Base-by-base conservation (phyloP, 1,140 invertebrate genomes). In the Hesperophylax magnus region DNA sequence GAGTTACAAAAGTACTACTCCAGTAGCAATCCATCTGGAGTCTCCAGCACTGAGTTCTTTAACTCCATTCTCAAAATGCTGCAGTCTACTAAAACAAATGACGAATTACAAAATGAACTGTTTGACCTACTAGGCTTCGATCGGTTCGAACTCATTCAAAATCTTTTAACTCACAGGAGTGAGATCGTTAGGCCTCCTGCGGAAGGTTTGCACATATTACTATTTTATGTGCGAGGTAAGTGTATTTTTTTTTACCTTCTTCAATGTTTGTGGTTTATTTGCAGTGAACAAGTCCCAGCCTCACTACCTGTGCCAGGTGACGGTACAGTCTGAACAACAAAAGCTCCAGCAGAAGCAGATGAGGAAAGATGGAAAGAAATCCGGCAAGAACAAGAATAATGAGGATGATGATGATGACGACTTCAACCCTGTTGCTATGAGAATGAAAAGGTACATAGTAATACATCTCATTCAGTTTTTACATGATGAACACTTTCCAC, bases 51-150 rank as follows among this genome's bases (percentile, higher is more conserved):
- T 3, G 91, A 94, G 72, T 91, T 96, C 69, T 84, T 91, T 6
- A 89, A 90, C 54, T 91, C 91, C 2, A 89, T 96, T 5, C 87
- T 93, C 3, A 89, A 90, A 5, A 91, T 93, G 17, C 86, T 95
- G 0, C 91, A 92, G 79, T 93, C 95, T 1, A 90, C 91, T 60
- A 91, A 91, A 84, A 91, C 90, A 54, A 92, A 93, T 86, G 93
- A 95, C 85, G 94, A 95, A 86, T 87, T 97, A 78, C 95, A 98
- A 86, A 96, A 95, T 89, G 96, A 97, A 87, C 87, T 99, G 8
- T 95, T 98, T 89, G 97, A 98, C 84, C 87, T 98, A 20, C 90
- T 96, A 76, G 96, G 97, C 7, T 97, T 95, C 89, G 96, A 98
- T 84, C 91, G 96, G 84, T 95, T 98, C 87, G 95, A 97, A 85